These are phyloP conservation scores for Holacanthella duospinosa DNA, from an alignment of 2,888 invertebrate species.

Conservation along the genomic window DNA sequence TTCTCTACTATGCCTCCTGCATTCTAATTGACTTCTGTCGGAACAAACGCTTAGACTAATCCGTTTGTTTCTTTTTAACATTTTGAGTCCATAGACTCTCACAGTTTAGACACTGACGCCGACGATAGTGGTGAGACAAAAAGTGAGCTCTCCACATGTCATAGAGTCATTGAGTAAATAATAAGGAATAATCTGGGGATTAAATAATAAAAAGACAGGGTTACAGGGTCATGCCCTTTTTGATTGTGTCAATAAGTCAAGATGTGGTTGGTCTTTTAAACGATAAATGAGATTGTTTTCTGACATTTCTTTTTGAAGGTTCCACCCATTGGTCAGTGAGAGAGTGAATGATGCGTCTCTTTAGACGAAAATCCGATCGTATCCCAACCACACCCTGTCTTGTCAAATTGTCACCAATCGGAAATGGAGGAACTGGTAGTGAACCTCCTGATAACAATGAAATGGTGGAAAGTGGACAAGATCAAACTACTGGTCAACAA, in stretches of 20 bases:
- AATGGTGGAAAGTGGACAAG: not conserved
- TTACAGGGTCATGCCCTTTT: too few species aligned
- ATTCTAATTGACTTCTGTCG: slow-evolving; percentile 3
- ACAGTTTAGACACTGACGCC: too few species aligned
- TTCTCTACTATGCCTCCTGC: not conserved
- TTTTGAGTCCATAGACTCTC: not conserved
- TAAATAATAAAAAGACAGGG: not conserved
- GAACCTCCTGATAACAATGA: not conserved
- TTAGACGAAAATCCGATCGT: slow-evolving; percentile 35
- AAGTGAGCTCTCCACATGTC: too few species aligned
- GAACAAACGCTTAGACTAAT: not conserved
- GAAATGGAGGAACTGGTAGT: slow-evolving; percentile 7
- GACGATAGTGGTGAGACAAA: too few species aligned
- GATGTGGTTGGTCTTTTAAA: too few species aligned
- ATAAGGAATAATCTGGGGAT: not conserved
- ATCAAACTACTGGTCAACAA: not conserved
- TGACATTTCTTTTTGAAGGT: too few species aligned
- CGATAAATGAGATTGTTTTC: too few species aligned
- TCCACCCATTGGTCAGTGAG: too few species aligned
- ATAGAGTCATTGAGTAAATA: not conserved
- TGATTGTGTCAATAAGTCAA: too few species aligned
- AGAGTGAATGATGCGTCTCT: slow-evolving; percentile 37
- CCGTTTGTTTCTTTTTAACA: not conserved
- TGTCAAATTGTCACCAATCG: slow-evolving; percentile 31
- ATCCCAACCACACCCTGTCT: slow-evolving; percentile 28